Conservation (phyloP, 2,113 vertebrate species). For the Probosciger aterrimus region DNA sequence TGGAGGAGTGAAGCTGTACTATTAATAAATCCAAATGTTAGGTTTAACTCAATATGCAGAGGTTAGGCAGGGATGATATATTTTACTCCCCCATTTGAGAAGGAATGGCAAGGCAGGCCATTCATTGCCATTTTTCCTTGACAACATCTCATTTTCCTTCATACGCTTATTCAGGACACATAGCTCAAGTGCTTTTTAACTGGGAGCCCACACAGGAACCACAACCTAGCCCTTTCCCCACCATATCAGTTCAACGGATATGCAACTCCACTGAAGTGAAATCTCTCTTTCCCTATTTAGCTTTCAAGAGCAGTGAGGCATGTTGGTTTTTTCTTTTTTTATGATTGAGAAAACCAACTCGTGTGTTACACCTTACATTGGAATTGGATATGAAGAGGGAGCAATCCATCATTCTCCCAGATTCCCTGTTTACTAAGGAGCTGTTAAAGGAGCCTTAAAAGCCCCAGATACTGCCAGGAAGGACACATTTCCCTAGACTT, state of each 20-base stretch:
- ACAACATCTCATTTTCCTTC: background rate
- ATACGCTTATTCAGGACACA: background rate
- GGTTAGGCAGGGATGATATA: background rate
- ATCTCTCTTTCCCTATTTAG: background rate
- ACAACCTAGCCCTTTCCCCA: background rate
- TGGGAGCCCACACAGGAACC: background rate
- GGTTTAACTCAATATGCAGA: background rate
- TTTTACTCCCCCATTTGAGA: background rate
- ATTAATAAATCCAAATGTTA: conserved; percentile 34
- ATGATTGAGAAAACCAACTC: background rate
- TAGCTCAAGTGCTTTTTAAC: background rate
- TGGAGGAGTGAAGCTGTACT: background rate
- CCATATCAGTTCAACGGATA: background rate
- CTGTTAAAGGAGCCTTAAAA: background rate
- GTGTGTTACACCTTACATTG: background rate
- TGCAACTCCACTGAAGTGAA: background rate
- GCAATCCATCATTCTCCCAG: background rate
- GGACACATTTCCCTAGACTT: background rate
- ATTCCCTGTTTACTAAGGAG: background rate
- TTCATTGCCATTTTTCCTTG: background rate
- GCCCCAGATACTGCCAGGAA: background rate
- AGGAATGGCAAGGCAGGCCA: background rate
- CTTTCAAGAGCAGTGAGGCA: background rate
- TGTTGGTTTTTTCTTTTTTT: background rate
- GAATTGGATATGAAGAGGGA: background rate